Conservation (phyloP, 2,888 invertebrate species). For the Lasioglossum marginatum region DNA sequence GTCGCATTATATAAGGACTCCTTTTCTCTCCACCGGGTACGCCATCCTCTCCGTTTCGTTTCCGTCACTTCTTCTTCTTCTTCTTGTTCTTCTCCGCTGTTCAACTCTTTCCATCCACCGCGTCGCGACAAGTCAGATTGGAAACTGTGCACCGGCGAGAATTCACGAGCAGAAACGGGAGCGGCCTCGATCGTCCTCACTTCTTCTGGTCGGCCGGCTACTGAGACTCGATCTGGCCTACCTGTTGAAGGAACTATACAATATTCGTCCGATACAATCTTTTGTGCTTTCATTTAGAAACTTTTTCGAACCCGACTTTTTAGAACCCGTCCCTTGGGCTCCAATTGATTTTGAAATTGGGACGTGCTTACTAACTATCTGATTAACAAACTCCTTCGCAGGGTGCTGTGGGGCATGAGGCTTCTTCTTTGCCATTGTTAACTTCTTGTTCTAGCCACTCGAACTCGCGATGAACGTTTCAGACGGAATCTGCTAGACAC, state of each 20-base stretch:
- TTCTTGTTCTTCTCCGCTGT: not conserved
- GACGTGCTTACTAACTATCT: too few species aligned
- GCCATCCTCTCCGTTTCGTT: not conserved
- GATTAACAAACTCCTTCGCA: too few species aligned
- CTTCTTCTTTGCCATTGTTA: not conserved
- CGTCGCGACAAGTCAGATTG: slow-evolving; percentile 64
- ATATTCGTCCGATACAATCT: slow-evolving; percentile 47
- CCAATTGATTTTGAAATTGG: not conserved
- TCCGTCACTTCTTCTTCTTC: not conserved
- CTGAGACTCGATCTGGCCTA: slow-evolving; percentile 62
- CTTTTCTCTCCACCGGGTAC: slow-evolving; percentile 31
- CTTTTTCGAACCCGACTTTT: too few species aligned
- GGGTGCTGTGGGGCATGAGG: too few species aligned
- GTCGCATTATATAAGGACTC: slow-evolving; percentile 74
- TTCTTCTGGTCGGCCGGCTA: slow-evolving; percentile 51
- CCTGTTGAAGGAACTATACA: slow-evolving; percentile 75
- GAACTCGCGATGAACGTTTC: too few species aligned
- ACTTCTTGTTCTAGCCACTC: too few species aligned
- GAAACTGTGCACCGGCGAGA: slow-evolving; percentile 67
- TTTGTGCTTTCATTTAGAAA: slow-evolving; percentile 31
- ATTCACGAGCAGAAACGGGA: slow-evolving; percentile 54
- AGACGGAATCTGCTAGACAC: too few species aligned
- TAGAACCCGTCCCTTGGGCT: too few species aligned
- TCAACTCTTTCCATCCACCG: slow-evolving; percentile 45
- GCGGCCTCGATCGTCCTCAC: slow-evolving; percentile 41